Base-by-base conservation (phyloP, 2,888 invertebrate genomes). In the Pegoplata infirma region DNA sequence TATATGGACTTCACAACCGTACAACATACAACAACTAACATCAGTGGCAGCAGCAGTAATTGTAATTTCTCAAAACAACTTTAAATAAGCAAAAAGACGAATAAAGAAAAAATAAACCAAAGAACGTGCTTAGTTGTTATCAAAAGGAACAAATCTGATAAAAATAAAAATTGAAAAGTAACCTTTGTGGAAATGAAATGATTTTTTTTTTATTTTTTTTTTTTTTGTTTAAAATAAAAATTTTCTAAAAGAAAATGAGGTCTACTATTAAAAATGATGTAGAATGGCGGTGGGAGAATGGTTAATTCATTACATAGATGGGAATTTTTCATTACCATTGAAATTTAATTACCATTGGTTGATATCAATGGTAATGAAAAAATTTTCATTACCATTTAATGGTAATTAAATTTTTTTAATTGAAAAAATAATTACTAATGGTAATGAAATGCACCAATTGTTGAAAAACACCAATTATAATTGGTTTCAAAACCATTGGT, bases 131-230 rank as follows among this genome's bases (percentile, higher is more conserved):
- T 79, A 10, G 63, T 25, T 72, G 66, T 55, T 82, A 82, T 82
- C 82, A 76, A 76, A 72, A 76, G 32, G 64, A 59, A 63, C 76
- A 80, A 77, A 82, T 82, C 82, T 82, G 81, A 80, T 81, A 80
- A 80, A n/a, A 76, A 61, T 19, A 76, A 55, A 44, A 63, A 36
- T 10, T n/a, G 4, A 51, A 40, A 69, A 16, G 28, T 44, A 32
- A 32, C 12, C 23, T 64, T 56, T 58, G 59, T 36, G 59, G 3
- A 67, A 61, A 67, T 67, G n/a, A 46, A 61, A 55, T 55, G 47
- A n/a, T 28, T 46, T 72, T 55, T 46, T 28, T 32, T 2, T 7
- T 17, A n/a, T 61, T 55, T 56, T 16, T 28, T 46, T 72, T 55
- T 46, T 28, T 32, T 2, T 7, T 17, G 1, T 28, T 23, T 14